Evolutionary conservation across 2,888 invertebrate species (phyloP).

Genomic region (Torymus aiolomorphi): DNA sequence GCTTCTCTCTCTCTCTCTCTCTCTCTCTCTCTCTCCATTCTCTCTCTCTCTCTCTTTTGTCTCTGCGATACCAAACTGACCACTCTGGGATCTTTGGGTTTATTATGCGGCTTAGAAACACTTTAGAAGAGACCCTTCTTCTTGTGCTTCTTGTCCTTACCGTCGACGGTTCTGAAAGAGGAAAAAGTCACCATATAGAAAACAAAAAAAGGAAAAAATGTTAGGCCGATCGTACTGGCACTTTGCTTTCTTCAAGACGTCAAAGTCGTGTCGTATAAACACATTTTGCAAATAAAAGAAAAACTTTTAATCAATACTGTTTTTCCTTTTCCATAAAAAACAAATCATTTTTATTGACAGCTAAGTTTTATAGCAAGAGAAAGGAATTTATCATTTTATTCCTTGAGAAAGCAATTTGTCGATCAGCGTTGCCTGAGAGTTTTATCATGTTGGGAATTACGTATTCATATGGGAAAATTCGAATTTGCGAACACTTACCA

Average conservation of each 20-base stretch:
- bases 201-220: slow-evolving; percentile 35
- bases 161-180: slow-evolving; percentile 85
- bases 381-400: not conserved
- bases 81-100: slow-evolving; percentile 53
- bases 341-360: too few relatives aligned
- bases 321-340: too few relatives aligned
- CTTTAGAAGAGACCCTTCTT: slow-evolving; percentile 92
- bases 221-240: slow-evolving; percentile 25
- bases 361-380: too few relatives aligned
- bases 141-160: slow-evolving; percentile 92
- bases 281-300: too few relatives aligned
- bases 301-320: too few relatives aligned
- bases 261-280: too few relatives aligned
- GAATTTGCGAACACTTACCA: slow-evolving; percentile 53
- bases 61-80: slow-evolving; percentile 45
- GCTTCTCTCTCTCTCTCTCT: not conserved
- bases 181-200: slow-evolving; percentile 47
- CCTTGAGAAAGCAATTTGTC: slow-evolving; percentile 41
- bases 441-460: not conserved
- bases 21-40: not conserved
- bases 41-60: slow-evolving; percentile 11
- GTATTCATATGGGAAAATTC: slow-evolving; percentile 37
- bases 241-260: slow-evolving; percentile 34
- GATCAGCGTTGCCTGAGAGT: slow-evolving; percentile 2
- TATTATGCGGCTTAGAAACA: slow-evolving; percentile 49